Percentiles rank a stretch among this genome's conserved stretches.
Evolutionary conservation across 2,888 invertebrate species (phyloP).

Genomic region (Athetis lepigone): DNA sequence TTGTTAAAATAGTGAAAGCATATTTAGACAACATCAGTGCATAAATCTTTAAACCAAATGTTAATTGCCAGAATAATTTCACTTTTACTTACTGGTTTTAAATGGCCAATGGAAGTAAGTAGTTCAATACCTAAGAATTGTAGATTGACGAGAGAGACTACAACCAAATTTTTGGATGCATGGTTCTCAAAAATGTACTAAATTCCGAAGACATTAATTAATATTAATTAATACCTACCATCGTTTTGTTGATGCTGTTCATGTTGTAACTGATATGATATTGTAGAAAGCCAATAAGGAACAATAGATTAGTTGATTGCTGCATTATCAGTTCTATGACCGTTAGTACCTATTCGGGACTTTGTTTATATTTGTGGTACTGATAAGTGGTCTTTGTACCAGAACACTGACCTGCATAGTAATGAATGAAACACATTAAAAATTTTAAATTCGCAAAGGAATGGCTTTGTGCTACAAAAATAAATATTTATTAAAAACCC

Average conservation of each 20-base stretch:
- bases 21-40: not conserved
- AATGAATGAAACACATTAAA: too few species aligned
- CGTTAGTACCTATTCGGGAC: not conserved
- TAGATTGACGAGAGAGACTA: too few species aligned
- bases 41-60: not conserved
- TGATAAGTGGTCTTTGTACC: not conserved
- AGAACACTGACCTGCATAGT: too few species aligned
- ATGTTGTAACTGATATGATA: constrained; percentile 3
- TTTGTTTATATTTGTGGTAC: not conserved
- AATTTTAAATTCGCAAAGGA: too few species aligned
- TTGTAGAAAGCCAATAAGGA: constrained; percentile 4
- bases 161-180: too few species aligned
- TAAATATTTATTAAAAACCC: too few species aligned
- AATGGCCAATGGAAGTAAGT: too few species aligned
- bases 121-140: too few species aligned
- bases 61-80: not conserved
- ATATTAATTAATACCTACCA: not conserved
- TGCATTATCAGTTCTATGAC: constrained; percentile 22
- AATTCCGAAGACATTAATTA: too few species aligned
- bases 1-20: not conserved
- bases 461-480: too few species aligned
- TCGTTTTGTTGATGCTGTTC: not conserved
- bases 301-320: constrained; percentile 18
- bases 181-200: too few species aligned
- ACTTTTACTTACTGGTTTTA: too few species aligned